Base-by-base conservation (phyloP, 2,113 vertebrate species). In the Mormyrus iriodes region DNA sequence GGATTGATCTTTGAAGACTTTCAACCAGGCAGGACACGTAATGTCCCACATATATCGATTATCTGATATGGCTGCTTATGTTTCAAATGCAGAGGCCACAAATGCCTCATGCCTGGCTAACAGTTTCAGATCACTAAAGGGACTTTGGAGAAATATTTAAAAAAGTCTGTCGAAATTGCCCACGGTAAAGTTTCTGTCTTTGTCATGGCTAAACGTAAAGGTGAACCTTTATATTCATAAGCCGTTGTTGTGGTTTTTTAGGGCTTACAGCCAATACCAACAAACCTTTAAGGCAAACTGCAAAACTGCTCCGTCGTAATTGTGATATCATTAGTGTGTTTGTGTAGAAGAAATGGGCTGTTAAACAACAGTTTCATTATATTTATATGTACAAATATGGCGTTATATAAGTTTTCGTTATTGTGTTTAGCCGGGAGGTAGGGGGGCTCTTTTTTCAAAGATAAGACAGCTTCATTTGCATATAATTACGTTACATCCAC, bases 281-380 rank as follows among this genome's bases (percentile, higher is more conserved):
- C 21, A 61, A n/a, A 7, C 79, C 88, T 85, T 27, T 12, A 55
- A 85, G 88, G n/a, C 48, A 86, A 86, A 86, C 84, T 85, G 84
- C 73, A 84, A 44, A 89, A 89, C 79, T 31, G 73, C 69, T 53
- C 49, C 53, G 61, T 21, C n/a, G 24, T 85, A 89, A 85, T 61
- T 55, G 55, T 42, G 5, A 53, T 5, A 39, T 85, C 19, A 58
- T 52, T 44, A 39, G 19, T 31, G 79, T 17, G 31, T 89, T 61
- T 89, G 76, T 52, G 31, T 48, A 86, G 53, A 86, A 86, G 42
- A 86, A 53, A 86, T 51, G n/a, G 48, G 44, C 83, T 86, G 85
- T 31, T 39, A 17, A 53, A 86, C 46, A 86, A 86, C 55, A 86
- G 15, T 31, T 51, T 42, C 39, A 42, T 42, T 21, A 58, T 79